A percentile compares a stretch with the other conserved stretches of the same genome.
Conservation (phyloP, 2,888 invertebrate genomes). For the Drosophila subquinaria region DNA sequence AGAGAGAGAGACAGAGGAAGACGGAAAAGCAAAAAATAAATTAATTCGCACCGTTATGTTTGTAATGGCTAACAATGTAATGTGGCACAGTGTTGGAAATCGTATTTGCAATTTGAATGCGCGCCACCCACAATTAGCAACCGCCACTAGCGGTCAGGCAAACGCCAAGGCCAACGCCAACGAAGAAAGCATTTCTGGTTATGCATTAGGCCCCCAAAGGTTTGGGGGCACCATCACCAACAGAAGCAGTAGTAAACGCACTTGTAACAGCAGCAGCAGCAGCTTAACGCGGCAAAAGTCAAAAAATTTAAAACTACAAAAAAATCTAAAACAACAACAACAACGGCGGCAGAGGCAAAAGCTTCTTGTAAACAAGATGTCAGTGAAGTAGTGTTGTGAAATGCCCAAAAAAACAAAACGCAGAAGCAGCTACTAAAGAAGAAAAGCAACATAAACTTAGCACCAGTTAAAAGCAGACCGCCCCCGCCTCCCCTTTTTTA, state of each 20-base stretch:
- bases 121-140: slow-evolving; percentile 69
- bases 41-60: slow-evolving; percentile 83
- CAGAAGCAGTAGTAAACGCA: slow-evolving; percentile 55
- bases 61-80: slow-evolving; percentile 86
- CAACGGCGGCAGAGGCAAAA: slow-evolving; percentile 52
- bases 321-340: slow-evolving; percentile 18
- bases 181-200: slow-evolving; percentile 71
- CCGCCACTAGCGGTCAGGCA: slow-evolving; percentile 69
- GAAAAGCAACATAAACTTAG: slow-evolving; percentile 56
- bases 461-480: slow-evolving; percentile 49
- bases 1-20: slow-evolving; percentile 15
- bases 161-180: slow-evolving; percentile 46
- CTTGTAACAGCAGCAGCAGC: slow-evolving; percentile 43
- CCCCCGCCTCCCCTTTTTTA: slow-evolving; percentile 17
- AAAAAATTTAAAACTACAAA: slow-evolving; percentile 21
- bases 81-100: slow-evolving; percentile 82
- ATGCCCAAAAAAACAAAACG: slow-evolving; percentile 53
- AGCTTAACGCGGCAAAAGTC: slow-evolving; percentile 40
- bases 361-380: slow-evolving; percentile 51
- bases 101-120: slow-evolving; percentile 74
- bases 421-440: slow-evolving; percentile 49
- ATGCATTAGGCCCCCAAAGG: slow-evolving; percentile 85
- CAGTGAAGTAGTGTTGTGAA: slow-evolving; percentile 73
- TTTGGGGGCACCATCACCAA: slow-evolving; percentile 85
- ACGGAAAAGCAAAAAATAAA: slow-evolving; percentile 15